Base-by-base conservation (phyloP, 2,888 invertebrate species). In the Lasioglossum oenotherae region DNA sequence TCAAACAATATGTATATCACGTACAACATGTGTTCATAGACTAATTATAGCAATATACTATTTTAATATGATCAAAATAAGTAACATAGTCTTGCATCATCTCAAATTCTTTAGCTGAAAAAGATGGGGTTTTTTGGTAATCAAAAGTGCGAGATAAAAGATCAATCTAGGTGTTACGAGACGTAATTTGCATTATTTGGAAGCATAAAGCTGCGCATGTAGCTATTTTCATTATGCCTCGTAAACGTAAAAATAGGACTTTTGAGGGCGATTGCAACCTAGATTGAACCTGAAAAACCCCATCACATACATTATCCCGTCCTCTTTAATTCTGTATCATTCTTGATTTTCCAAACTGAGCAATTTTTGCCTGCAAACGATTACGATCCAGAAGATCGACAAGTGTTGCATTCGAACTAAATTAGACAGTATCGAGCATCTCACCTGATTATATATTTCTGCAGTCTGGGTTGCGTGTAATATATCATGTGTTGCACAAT, bases 401-500 rank as follows among this genome's bases (percentile, higher is more conserved):
- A 35, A 73, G n/a, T 12, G 35, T 67, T 14, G 19, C 12, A 10
- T 53, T 4, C 16, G n/a, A 19, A 38, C 4, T 31, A 41, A 49
- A 49, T 1, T 0, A 1, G 67, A 27, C 3, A 23, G 4, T 4
- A 49, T 12, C 19, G 0, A 49, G 46, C 0, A 2, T 77, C 79
- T 80, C 95, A 98, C 97, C 99, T 97, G 91, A 99, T 98, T 87
- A 99, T 98, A 95, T 99, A 98, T 95, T 98, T 98, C 93, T 99
- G 99, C 90, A 99, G 96, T 90, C 97, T 97, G 27, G 99, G 99
- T 93, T 98, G 98, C 0, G 98, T 98, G 93, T 98, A 99, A 95
- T 99, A 98, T 81, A 99, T 97, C 94, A 99, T 97, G 95, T 99
- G 99, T 95, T 99, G 98, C 73, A 98, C 97, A 92, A 99, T 99